Conservation (phyloP, 2,113 vertebrate species). For the Toxotes chatareus region DNA sequence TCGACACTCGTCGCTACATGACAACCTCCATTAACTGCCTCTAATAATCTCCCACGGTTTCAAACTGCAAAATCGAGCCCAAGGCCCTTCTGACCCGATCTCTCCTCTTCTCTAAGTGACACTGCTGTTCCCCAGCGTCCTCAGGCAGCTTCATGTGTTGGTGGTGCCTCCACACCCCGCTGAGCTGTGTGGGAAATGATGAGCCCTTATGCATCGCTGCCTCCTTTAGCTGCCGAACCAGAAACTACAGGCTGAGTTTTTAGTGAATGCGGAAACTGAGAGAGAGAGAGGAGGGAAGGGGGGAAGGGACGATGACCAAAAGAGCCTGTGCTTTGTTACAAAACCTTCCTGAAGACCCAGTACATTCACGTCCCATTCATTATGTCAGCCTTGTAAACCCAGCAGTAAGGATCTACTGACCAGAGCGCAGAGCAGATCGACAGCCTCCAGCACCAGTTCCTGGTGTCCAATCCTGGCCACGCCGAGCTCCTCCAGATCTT, state of each 20-base stretch:
- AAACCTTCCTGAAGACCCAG: not conserved
- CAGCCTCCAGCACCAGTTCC: slow-evolving; percentile 96
- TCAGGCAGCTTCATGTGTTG: slow-evolving; percentile 19
- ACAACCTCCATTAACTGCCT: slow-evolving; percentile 16
- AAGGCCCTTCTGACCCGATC: not conserved
- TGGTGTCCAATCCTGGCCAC: slow-evolving; percentile 96
- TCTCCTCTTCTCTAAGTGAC: slow-evolving; percentile 9
- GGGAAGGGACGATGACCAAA: not conserved
- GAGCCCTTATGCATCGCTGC: slow-evolving; percentile 46
- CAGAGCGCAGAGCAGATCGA: slow-evolving; percentile 97
- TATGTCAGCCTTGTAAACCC: not conserved
- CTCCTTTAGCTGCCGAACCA: slow-evolving; percentile 43
- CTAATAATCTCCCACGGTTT: slow-evolving; percentile 14
- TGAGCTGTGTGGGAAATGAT: slow-evolving; percentile 56
- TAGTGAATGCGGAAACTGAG: not conserved
- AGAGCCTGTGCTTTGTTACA: not conserved
- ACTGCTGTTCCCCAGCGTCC: not conserved
- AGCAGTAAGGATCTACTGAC: slow-evolving; percentile 82
- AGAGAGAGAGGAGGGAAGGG: too few relatives aligned
- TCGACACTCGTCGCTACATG: not conserved
- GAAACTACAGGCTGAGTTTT: slow-evolving; percentile 33
- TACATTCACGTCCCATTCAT: not conserved
- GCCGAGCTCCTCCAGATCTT: slow-evolving; percentile 96
- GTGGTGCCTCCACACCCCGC: slow-evolving; percentile 30
- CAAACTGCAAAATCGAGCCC: slow-evolving; percentile 34